Conservation (phyloP, 2,113 vertebrate species). For the Coptodon rendalli region DNA sequence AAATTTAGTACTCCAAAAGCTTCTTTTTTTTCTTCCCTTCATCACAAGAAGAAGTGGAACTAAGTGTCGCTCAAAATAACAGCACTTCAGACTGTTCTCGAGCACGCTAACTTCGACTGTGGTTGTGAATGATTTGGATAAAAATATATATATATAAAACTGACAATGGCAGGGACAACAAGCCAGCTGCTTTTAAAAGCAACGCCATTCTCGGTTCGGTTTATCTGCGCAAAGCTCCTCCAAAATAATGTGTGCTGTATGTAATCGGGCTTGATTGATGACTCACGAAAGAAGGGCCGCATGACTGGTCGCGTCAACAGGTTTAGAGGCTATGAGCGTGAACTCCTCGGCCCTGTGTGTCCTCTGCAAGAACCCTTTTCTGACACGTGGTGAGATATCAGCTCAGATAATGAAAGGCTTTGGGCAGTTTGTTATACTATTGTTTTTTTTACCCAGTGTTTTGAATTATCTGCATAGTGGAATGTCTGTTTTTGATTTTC, state of each 20-base stretch:
- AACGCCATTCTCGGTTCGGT: neutral
- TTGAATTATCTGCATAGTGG: neutral
- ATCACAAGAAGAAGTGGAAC: neutral
- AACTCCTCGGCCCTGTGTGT: neutral
- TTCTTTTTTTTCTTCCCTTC: neutral
- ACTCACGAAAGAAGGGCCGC: neutral
- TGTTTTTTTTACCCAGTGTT: neutral
- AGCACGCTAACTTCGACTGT: neutral
- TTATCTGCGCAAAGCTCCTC: neutral
- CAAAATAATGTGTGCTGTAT: neutral
- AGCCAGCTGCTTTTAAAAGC: neutral
- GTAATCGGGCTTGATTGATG: neutral
- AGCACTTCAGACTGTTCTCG: neutral
- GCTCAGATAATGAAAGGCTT: neutral
- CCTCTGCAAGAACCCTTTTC: neutral
- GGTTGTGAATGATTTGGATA: neutral
- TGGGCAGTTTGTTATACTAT: neutral
- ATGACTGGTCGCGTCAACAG: conserved; percentile 11
- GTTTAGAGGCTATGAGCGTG: neutral
- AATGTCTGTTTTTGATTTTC: neutral
- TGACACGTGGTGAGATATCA: neutral
- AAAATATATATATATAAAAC: neutral
- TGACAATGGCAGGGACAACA: neutral
- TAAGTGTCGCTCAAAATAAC: conserved; percentile 20
- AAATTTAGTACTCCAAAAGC: conserved; percentile 16